Evolutionary conservation across 1,140 invertebrate genomes (phyloP), one percentile per base, ranked within the genome.

Genomic region (Drosophila takahashii): DNA sequence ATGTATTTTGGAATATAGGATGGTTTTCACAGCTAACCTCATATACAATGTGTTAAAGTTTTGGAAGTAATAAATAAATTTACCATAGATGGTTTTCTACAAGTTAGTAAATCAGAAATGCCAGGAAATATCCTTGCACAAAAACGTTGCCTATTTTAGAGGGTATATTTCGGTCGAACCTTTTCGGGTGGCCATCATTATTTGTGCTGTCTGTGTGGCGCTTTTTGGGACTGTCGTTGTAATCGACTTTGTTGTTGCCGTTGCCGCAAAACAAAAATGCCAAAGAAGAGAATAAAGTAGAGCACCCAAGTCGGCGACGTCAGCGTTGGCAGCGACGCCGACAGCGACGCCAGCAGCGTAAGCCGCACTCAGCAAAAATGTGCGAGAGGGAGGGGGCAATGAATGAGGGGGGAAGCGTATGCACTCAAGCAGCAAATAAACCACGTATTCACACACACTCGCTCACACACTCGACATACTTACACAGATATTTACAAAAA

Each of bases 391-490:
- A n/a, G 34, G 41, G 22, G 57, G 16, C 59, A 48, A 11, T 47
- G 70, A 44, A 18, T 51, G 53, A 59, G 42, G 58, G 45, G 69
- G 69, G 67, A 54, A 79, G 64, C 69, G 71, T 71, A 81, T 80
- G 84, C 84, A 89, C 79, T 89, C 84, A 84, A 89, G 79, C 84
- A 89, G 84, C 73, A 89, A 89, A 79, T 79, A 87, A 81, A 86
- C 83, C 83, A 86, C 83, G 83, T 86, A 86, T 78, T 81, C 81
- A 78, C 45, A 85, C 61, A 83, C 45, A 71, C 37, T 56, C 32
- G 72, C 47, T 22, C 22, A 74, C 47, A 73, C n/a, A 67, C 42
- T 77, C 51, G 65, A 77, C 44, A 75, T 15, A 65, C 44, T 66
- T 41, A 54, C 50, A 59, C 34, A 56, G 36, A 74, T 45, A 59